Percentiles rank a stretch among this genome's conserved stretches.
Evolutionary conservation across 2,888 invertebrate species (phyloP).

Genomic region (Melipona beecheii): DNA sequence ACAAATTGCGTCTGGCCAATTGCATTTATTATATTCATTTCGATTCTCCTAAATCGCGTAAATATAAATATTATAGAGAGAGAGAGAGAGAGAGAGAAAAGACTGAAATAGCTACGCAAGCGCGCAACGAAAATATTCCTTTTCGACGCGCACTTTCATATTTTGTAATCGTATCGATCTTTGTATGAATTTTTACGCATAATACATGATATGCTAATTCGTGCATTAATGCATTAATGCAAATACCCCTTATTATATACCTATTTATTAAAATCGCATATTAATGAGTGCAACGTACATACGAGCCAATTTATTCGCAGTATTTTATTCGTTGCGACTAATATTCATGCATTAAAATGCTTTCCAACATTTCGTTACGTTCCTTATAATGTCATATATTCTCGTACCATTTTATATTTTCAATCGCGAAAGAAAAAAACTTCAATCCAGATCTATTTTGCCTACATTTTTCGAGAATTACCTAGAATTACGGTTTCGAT

Average conservation of each 20-base stretch:
- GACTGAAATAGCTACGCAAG: neutral
- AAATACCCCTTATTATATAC: neutral
- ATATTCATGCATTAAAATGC: neutral
- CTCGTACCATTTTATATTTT: neutral
- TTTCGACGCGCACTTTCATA: neutral
- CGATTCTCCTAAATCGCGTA: too few relatives aligned
- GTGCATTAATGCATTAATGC: neutral
- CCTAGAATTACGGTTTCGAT: conserved; percentile 23
- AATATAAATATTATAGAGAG: neutral
- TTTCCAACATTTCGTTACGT: neutral
- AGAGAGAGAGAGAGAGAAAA: neutral
- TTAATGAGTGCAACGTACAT: neutral
- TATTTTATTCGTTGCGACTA: neutral
- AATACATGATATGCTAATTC: neutral
- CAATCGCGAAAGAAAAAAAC: conserved; percentile 21
- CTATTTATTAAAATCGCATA: neutral
- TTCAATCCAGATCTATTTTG: conserved; percentile 24
- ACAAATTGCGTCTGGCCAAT: neutral
- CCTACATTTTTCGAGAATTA: conserved; percentile 45
- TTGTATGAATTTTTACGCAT: neutral
- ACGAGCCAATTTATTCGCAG: neutral
- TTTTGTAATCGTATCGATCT: neutral
- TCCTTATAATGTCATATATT: neutral
- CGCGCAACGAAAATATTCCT: neutral
- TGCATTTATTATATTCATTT: neutral